Evolutionary conservation across 2,797 vertebrate genomes (phyloP), one percentile per base, ranked within the genome.

Genomic region (Pseudopleuronectes americanus): DNA sequence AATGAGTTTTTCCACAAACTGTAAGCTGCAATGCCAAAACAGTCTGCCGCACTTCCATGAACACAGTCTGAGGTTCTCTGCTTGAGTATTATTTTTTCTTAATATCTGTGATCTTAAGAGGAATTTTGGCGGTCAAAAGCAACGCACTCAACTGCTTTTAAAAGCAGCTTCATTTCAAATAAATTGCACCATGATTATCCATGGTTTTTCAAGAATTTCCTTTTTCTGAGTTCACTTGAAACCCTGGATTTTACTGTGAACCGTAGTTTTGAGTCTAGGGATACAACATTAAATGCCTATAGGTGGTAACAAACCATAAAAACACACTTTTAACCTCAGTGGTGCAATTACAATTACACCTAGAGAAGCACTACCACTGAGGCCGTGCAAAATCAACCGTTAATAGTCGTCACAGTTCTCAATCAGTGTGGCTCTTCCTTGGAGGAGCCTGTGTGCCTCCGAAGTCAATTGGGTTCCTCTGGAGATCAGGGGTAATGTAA

Each of bases 391-490:
- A 73, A 71, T 73, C 62, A 69, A 24, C 54, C 52, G 48, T 81
- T 85, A 84, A 84, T 83, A 78, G 79, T 54, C 74, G 85, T 91
- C 88, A 65, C 81, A 51, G 26, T 84, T 73, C 81, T 89, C 89
- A 83, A 83, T 91, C 91, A 87, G 79, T 66, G 73, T 19, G 9
- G 80, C 68, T 84, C 70, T 66, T 68, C 65, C 16, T 64, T 60
- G 60, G 64, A 68, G 71, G 64, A 75, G 79, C 79, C 14, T 8
- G 14, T 28, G 22, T 52, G 77, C 73, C 78, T 87, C 72, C 65
- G 77, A 86, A 93, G 89, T 87, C 91, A 92, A 83, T 87, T 88
- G 84, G 86, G 71, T 65, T 91, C 69, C 90, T 90, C 90, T 55
- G 47, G 87, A 92, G 92, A 80, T 67, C 41, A 4, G 21, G 52